Evolutionary conservation across 1,140 invertebrate genomes (phyloP).

Genomic region (Lethrus apterus): DNA sequence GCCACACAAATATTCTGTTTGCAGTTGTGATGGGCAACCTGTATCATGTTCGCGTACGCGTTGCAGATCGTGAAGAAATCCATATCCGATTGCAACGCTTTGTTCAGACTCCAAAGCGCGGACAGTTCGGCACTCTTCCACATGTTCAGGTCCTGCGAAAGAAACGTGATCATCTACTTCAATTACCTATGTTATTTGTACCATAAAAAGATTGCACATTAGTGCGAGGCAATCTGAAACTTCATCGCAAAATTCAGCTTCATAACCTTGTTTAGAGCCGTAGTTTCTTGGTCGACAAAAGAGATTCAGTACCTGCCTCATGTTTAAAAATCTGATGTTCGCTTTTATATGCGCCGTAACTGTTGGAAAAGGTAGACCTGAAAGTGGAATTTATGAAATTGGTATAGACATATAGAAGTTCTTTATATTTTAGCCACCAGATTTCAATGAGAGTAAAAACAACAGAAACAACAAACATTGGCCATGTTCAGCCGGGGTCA

Average conservation of each 20-base stretch:
- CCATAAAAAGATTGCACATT: constrained; percentile 43
- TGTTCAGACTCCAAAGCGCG: constrained; percentile 48
- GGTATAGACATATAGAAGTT: too few species aligned
- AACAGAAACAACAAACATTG: too few species aligned
- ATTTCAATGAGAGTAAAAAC: too few species aligned
- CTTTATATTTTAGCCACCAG: too few species aligned
- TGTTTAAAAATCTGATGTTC: neutral
- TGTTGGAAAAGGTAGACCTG: constrained; percentile 4
- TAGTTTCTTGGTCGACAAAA: constrained; percentile 1
- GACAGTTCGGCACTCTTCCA: constrained; percentile 45
- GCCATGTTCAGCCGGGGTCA: too few species aligned
- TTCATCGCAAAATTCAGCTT: constrained; percentile 42
- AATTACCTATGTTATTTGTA: constrained; percentile 26
- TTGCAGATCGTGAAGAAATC: constrained; percentile 47
- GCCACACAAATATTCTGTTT: constrained; percentile 28
- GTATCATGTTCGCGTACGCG: constrained; percentile 48
- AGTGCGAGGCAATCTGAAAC: constrained; percentile 43
- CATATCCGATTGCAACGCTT: constrained; percentile 42
- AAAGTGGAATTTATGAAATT: too few species aligned
- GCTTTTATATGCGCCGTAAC: too few species aligned
- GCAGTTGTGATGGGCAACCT: constrained; percentile 22
- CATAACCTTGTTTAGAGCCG: constrained; percentile 22
- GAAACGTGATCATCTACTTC: too few species aligned
- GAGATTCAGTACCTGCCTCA: constrained; percentile 1
- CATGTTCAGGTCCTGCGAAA: constrained; percentile 25